Conservation (phyloP, 1,140 invertebrate genomes). For the Drosophila santomea region DNA sequence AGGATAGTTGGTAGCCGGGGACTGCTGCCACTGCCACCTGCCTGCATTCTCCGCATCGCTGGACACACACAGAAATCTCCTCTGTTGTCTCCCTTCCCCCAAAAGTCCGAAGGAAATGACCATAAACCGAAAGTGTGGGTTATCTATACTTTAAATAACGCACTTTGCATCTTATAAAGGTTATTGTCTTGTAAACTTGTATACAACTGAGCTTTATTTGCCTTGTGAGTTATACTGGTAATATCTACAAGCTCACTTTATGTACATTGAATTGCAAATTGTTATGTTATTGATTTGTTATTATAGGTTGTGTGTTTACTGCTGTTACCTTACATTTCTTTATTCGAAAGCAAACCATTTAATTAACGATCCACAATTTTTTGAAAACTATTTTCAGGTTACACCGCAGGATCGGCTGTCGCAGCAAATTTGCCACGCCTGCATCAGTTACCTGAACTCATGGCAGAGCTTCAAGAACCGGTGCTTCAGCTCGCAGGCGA, state of each 20-base stretch:
- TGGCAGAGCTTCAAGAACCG: constrained; percentile 85
- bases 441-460: constrained; percentile 84
- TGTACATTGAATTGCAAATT: too few species aligned
- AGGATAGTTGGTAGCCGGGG: constrained; percentile 20
- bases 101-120: background rate
- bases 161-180: background rate
- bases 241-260: too few species aligned
- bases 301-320: too few species aligned
- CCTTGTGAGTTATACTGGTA: too few species aligned
- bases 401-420: constrained; percentile 76
- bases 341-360: too few species aligned
- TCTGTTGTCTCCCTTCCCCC: background rate
- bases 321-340: too few species aligned
- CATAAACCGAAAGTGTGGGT: constrained; percentile 11
- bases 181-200: background rate
- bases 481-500: constrained; percentile 74
- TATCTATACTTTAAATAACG: background rate
- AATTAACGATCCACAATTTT: background rate
- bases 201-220: too few species aligned
- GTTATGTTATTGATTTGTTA: too few species aligned
- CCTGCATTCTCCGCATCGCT: constrained; percentile 47
- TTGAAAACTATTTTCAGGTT: constrained; percentile 58
- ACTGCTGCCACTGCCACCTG: constrained; percentile 7
- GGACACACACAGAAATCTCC: constrained; percentile 31
- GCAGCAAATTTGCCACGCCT: constrained; percentile 80